Base-by-base conservation (phyloP, 30 jellyfish, hydroid and myxozoan genomes). In the Aurelia aurita region DNA sequence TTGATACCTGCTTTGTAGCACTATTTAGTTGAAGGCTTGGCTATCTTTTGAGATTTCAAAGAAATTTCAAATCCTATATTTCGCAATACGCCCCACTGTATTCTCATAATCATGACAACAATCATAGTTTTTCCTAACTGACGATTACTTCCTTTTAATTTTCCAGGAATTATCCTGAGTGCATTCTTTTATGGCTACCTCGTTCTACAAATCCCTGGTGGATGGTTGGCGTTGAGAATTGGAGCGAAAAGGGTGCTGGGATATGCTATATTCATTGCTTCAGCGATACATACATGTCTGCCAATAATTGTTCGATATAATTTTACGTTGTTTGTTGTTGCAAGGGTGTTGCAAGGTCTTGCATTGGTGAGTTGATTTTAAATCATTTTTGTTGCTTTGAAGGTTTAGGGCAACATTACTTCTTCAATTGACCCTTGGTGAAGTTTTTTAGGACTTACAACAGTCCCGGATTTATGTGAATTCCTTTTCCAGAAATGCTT, bases 151-250 rank as follows among this genome's bases (percentile, higher is more conserved):
- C 51, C 16, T 61, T 16, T 49, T 27, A 11, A 9, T 62, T 65
- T 62, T 43, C n/a, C 65, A 92, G 98, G 98, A 31, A 87, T 92
- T 11, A 62, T 86, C n/a, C 77, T 92, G 69, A 95, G 98, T 70
- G 96, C 98, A 19, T 92, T 92, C 63, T 92, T 92, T 86, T 92
- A 92, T 60, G 98, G 98, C 9, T 92, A 92, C 76, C 76, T 92
- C 53, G 80, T 92, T 15, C 77, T 87, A 18, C 98, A 92, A 87
- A 87, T 92, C 16, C 96, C 98, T 32, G 96, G 95, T 29, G 98
- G 98, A 2, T 92, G 96, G 96, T 67, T 92, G 64, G 91, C 97
- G 23, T 63, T 92, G 87, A 64, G 91, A 67, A 72, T 86, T 34
- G 98, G 98, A 28, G 97, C 96, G 14, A 92, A 92, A 70, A 72